Conservation (phyloP, 2,888 invertebrate species). For the Cancer borealis region DNA sequence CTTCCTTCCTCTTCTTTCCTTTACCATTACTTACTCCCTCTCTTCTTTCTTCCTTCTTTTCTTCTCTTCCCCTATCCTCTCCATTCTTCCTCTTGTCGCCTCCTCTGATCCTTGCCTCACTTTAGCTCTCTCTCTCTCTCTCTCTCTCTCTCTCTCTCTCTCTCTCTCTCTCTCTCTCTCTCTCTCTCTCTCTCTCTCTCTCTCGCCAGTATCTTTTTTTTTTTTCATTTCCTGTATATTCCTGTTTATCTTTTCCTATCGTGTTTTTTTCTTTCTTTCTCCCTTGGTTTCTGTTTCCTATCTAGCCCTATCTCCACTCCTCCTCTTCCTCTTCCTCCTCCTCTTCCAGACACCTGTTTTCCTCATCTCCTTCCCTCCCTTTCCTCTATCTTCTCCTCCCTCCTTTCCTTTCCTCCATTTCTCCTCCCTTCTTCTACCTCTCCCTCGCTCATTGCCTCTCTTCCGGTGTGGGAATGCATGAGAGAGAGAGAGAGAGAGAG, state of each 20-base stretch:
- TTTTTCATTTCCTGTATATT: not conserved
- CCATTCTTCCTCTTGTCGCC: not conserved
- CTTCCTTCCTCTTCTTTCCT: not conserved
- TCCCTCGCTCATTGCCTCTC: conserved; percentile 1
- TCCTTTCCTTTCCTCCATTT: not conserved
- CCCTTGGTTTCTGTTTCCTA: not conserved
- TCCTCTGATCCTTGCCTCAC: not conserved
- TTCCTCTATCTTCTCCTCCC: not conserved
- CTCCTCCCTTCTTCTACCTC: not conserved
- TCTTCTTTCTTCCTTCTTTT: not conserved
- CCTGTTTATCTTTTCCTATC: not conserved
- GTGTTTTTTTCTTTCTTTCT: not conserved
- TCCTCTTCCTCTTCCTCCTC: not conserved
- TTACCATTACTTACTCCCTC: not conserved
- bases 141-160: not conserved
- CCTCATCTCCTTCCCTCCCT: not conserved
- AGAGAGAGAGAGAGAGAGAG: not conserved
- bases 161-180: not conserved
- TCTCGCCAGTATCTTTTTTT: not conserved
- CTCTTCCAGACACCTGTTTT: not conserved
- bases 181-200: not conserved
- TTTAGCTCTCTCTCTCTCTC: not conserved
- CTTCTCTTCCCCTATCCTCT: not conserved
- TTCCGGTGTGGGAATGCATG: not conserved
- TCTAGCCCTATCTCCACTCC: not conserved